Percentiles rank a stretch among this genome's conserved stretches.
phyloP scores from a whole-genome alignment of 2,113 vertebrate species.

The Phrynocephalus versicolor region DNA sequence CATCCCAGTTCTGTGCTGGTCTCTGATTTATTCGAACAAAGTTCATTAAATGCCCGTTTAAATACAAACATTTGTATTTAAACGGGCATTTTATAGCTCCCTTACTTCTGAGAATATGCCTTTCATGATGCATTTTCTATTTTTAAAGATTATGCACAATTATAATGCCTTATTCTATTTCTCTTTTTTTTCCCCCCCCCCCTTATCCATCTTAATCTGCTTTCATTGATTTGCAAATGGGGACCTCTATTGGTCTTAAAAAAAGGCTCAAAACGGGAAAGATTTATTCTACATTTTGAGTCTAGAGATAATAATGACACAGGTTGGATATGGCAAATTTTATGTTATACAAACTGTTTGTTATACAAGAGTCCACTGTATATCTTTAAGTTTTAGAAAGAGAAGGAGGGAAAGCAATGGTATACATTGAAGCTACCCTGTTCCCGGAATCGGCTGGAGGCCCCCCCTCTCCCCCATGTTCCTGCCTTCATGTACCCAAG shows the following conservation, averaged over 20 bases:
- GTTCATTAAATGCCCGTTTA: too few relatives aligned
- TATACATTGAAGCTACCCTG: conserved; percentile 42
- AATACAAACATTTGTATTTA: not conserved
- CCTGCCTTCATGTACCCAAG: conserved; percentile 14
- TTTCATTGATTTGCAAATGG: conserved; percentile 78
- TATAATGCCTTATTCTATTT: conserved; percentile 20
- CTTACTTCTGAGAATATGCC: not conserved
- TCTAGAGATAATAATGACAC: fast-evolving
- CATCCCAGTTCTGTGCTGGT: too few relatives aligned
- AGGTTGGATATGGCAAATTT: not conserved
- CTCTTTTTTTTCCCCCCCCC: conserved; percentile 13
- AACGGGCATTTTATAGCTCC: not conserved
- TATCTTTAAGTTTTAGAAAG: not conserved
- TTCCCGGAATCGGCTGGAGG: not conserved
- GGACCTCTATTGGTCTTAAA: conserved; percentile 80
- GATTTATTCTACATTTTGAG: not conserved
- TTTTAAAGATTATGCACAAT: not conserved
- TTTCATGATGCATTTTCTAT: not conserved
- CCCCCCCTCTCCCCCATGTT: conserved; percentile 17
- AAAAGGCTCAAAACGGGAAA: conserved; percentile 30
- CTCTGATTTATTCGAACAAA: not conserved
- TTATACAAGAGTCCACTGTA: too few relatives aligned
- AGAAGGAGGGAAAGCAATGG: not conserved
- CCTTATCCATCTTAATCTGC: conserved; percentile 49
- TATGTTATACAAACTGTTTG: too few relatives aligned